phyloP scores from a whole-genome alignment of 2,797 vertebrate genomes.

The Odontamblyopus rebecca region DNA sequence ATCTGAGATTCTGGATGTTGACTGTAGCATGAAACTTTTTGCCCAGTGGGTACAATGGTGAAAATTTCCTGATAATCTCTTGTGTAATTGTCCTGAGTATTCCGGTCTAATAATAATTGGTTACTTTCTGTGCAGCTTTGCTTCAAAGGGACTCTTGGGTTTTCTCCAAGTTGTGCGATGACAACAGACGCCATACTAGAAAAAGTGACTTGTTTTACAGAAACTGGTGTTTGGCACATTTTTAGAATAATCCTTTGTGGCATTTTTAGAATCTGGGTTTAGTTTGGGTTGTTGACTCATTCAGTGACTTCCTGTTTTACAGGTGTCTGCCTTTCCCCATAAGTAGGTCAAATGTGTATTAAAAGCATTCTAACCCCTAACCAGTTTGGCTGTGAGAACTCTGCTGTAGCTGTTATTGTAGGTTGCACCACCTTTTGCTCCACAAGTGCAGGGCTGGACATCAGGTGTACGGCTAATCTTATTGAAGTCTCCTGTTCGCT shows the following conservation, averaged over 20 bases:
- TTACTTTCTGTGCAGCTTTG: conserved; percentile 18
- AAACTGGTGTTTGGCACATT: background rate
- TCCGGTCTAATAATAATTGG: conserved; percentile 13
- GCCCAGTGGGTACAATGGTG: conserved; percentile 9
- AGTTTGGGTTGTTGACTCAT: background rate
- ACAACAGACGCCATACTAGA: conserved; percentile 8
- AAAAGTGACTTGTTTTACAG: conserved; percentile 16
- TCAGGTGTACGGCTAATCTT: conserved; percentile 53
- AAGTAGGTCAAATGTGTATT: conserved; percentile 8
- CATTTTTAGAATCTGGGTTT: background rate
- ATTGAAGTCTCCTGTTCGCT: conserved; percentile 59
- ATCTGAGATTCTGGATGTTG: conserved; percentile 10
- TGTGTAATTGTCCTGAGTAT: conserved; percentile 12
- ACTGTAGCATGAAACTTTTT: conserved; percentile 12
- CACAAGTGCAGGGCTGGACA: conserved; percentile 31
- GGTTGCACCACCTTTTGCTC: conserved; percentile 18
- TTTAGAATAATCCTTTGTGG: background rate
- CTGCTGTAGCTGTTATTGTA: conserved; percentile 14
- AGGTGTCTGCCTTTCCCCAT: background rate
- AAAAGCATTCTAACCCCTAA: conserved; percentile 5
- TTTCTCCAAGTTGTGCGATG: conserved; percentile 30
- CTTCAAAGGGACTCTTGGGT: conserved; percentile 26
- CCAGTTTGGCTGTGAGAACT: conserved; percentile 1
- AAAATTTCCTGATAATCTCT: conserved; percentile 5
- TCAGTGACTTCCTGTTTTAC: conserved; percentile 2